phyloP scores from a whole-genome alignment of 2,113 vertebrate genomes.

The Dascyllus trimaculatus region DNA sequence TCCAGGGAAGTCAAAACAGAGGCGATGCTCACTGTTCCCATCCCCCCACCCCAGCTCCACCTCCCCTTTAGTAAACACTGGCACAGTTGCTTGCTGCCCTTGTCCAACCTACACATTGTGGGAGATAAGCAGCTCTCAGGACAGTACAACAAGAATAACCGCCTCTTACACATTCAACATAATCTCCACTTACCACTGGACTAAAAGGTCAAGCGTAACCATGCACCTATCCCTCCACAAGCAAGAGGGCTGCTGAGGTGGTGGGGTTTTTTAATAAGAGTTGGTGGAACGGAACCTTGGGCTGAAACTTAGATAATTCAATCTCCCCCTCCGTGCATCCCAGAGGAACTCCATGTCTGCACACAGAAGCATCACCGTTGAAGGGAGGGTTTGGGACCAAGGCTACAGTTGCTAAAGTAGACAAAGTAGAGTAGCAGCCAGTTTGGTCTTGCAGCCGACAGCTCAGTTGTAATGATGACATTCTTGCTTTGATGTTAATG shows the following conservation, averaged over 20 bases:
- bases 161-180: constrained; percentile 59
- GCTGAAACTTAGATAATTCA: constrained; percentile 10
- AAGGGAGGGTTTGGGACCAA: neutral
- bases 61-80: constrained; percentile 66
- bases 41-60: neutral
- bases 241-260: constrained; percentile 4
- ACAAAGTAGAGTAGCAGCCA: constrained; percentile 5
- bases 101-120: constrained; percentile 73
- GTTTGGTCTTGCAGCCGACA: constrained; percentile 45
- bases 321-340: too few relatives aligned
- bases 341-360: constrained; percentile 18
- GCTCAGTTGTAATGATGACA: constrained; percentile 42
- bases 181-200: constrained; percentile 65
- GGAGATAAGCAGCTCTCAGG: constrained; percentile 80
- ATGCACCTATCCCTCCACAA: neutral
- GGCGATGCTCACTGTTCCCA: neutral
- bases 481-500: constrained; percentile 35
- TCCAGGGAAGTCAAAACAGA: constrained; percentile 52
- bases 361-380: constrained; percentile 6
- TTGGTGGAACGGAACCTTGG: constrained; percentile 49
- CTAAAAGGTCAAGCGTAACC: constrained; percentile 75
- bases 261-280: neutral
- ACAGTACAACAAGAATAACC: constrained; percentile 46
- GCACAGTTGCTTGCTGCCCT: constrained; percentile 64
- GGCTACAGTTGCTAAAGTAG: neutral